Conservation (phyloP, 2,113 vertebrate genomes). For the Urocitellus parryii region DNA sequence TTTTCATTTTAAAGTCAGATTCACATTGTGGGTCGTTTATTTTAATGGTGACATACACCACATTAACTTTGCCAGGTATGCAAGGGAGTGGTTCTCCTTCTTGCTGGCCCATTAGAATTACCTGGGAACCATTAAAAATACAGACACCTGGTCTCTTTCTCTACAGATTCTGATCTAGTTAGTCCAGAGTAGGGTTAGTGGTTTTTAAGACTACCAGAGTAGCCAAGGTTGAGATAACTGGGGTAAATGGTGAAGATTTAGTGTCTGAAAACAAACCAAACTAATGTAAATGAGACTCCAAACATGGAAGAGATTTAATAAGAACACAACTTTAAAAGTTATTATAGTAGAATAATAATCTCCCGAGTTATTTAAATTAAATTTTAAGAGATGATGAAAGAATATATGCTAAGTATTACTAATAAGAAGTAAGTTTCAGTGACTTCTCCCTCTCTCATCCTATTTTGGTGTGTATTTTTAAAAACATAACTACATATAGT, state of each 20-base stretch:
- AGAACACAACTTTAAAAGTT: not conserved
- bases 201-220: constrained; percentile 18
- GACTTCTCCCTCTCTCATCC: not conserved
- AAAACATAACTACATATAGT: not conserved
- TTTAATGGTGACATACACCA: not conserved
- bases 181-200: not conserved
- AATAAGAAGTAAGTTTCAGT: not conserved
- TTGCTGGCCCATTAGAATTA: not conserved
- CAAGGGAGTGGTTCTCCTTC: not conserved
- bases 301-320: not conserved
- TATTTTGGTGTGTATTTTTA: not conserved
- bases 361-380: not conserved
- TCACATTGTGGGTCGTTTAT: not conserved
- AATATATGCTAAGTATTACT: not conserved
- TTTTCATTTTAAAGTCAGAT: constrained; percentile 30
- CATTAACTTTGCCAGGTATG: not conserved
- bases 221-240: not conserved
- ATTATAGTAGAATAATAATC: not conserved
- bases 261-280: not conserved
- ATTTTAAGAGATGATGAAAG: not conserved
- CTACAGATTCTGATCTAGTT: not conserved
- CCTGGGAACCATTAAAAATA: not conserved
- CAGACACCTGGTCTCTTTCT: not conserved
- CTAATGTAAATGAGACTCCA: not conserved
- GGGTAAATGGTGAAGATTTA: not conserved